These are phyloP conservation scores for Pristionchus fissidentatus DNA, from an alignment of 2,888 invertebrate species.

Conservation along the genomic window DNA sequence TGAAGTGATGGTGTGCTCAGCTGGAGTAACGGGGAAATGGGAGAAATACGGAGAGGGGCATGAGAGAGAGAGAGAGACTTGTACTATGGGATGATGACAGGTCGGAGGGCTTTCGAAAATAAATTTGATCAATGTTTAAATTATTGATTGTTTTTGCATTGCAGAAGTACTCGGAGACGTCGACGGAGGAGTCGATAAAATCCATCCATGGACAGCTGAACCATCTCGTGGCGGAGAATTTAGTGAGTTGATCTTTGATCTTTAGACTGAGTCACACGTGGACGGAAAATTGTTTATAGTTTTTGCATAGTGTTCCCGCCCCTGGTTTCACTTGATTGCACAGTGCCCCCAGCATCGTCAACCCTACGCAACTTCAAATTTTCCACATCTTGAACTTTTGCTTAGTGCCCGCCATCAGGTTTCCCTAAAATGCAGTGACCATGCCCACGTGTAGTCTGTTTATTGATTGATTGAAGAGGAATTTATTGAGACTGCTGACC, in stretches of 20 bases:
- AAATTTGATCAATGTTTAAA: too few species aligned
- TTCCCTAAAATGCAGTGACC: neutral
- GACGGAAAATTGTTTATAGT: too few species aligned
- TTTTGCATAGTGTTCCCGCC: too few species aligned
- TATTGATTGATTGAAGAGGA: neutral
- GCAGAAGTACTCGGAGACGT: constrained; percentile 62
- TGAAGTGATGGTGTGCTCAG: constrained; percentile 36
- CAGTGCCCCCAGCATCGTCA: too few species aligned
- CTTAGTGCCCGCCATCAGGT: neutral
- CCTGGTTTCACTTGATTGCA: too few species aligned
- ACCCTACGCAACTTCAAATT: too few species aligned
- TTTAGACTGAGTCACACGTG: neutral
- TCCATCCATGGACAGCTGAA: constrained; percentile 58
- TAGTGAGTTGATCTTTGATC: constrained; percentile 53
- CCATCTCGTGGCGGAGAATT: constrained; percentile 62
- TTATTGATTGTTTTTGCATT: constrained; percentile 42
- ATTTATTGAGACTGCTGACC: neutral
- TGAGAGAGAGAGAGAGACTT: neutral
- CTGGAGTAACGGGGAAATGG: neutral
- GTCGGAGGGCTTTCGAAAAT: neutral
- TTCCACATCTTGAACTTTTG: too few species aligned
- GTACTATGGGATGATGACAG: neutral
- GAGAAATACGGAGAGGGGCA: neutral
- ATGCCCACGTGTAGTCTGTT: too few species aligned
- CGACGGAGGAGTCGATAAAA: constrained; percentile 59